Evolutionary conservation across 2,113 vertebrate species (phyloP), one percentile per base, ranked within the genome.

Genomic region (Arvicanthis niloticus): DNA sequence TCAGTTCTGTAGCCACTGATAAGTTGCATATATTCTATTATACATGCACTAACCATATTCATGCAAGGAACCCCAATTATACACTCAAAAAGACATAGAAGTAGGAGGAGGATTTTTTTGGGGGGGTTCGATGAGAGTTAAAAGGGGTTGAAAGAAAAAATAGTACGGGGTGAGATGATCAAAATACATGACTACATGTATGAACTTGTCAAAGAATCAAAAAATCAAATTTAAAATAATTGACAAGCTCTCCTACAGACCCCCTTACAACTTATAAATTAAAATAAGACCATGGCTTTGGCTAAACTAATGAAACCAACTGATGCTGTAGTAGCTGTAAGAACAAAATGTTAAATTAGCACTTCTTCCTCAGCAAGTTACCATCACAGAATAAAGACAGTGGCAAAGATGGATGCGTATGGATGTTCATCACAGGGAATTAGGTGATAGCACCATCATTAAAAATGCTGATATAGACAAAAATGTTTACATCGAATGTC

Each of bases 301-400:
- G 37, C n/a, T 58, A 96, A 26, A 22, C 53, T 51, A 91, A 22
- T 76, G 70, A 89, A 92, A 73, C 58, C 16, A 85, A 60, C 10
- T 75, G 96, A 89, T 13, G 17, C 48, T 93, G 34, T 1, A 48
- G 67, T 82, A 86, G 40, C 73, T 84, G 40, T 21, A 93, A 70
- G 45, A 94, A 82, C 42, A 65, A 92, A 90, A 56, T 70, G 48
- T 96, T 82, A 89, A 42, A 92, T 76, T 62, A 92, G 1, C 37
- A 90, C 78, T 87, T 78, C 40, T 5, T 6, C 3, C 34, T 78
- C n/a, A 85, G 68, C 53, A 34, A 80, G 75, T 73, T 56, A 70
- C 78, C 51, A 51, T 88, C 73, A 81, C 34, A 81, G 92, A 92
- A 92, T 72, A 81, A 96, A 92, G 45, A 92, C 70, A 26, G 21